Base-by-base conservation (phyloP, 2,797 vertebrate genomes). In the Takifugu ocellatus region DNA sequence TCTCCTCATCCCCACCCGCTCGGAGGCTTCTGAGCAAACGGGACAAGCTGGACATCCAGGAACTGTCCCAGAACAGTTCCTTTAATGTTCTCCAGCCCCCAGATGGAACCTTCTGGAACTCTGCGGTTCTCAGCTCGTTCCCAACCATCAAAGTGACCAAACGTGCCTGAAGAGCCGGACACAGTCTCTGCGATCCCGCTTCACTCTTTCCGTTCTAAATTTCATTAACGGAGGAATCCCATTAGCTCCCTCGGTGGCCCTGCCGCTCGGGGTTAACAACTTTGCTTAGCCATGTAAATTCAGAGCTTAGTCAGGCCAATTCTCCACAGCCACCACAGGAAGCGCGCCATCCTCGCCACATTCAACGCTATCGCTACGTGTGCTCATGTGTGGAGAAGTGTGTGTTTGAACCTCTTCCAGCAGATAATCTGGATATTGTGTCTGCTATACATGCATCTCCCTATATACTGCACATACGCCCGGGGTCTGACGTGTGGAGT, bases 271-370 rank as follows among this genome's bases (percentile, higher is more conserved):
- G 90, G 91, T 92, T 92, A 92, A 89, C 89, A 86, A 89, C 89
- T 91, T 90, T 90, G 89, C 89, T 90, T 90, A 88, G 84, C 89
- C 87, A 90, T 90, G 91, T 92, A 91, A 90, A 92, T 92, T 92
- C 86, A 77, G 77, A 89, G 90, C 88, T 92, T 92, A 92, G 90
- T 91, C 89, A 92, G 89, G 87, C 84, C 79, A 59, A 90, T 91
- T 91, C 87, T 84, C 82, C 85, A 82, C 79, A 78, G 83, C 72
- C 76, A 51, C 79, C 63, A 39, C 74, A 58, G 68, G 74, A 82
- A 69, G 75, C 77, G 29, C 59, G 63, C 65, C 2, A 59, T 68
- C 61, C 69, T 66, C 55, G 16, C 62, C 72, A 61, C 75, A 79
- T 85, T 86, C 81, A 88, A 78, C 48, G 63, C 79, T 84, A 17